Evolutionary conservation across 2,888 invertebrate species (phyloP), one percentile per base, ranked within the genome.

Genomic region (Xylota segnis): DNA sequence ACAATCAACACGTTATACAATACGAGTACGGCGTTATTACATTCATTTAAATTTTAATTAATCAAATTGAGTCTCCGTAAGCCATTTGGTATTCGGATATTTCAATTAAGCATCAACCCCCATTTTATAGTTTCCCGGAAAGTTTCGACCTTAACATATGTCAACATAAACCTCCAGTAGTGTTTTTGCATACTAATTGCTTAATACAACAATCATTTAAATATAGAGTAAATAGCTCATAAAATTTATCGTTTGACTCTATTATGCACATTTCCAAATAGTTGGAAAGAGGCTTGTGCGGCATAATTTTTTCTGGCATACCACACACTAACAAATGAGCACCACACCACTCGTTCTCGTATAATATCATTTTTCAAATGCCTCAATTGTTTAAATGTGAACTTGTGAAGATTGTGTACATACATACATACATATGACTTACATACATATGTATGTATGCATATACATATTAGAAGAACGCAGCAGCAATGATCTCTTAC

Each of bases 21-120:
- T 45, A 10, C 14, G 29, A 29, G 29, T 70, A 68, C 10, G 43
- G 34, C 66, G 59, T 78, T 78, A 58, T 79, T 70, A 61, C 65
- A 70, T 82, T 84, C 76, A 76, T 76, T 81, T 79, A 70, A 81
- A 59, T 76, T 71, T 84, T 81, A 84, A 81, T 81, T 81, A 75
- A 84, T 76, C 70, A 81, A 84, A 81, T 81, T 81, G 75, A 71
- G 66, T 71, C 54, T 63, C 78, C 78, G 78, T 83, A 75, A 79
- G 83, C 65, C 63, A 70, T 58, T 84, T 52, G 83, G 79, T 81
- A 65, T 84, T 81, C 75, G 84, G 76, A 84, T 71, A 81, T 84
- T 84, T 75, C 79, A 76, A 75, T 84, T 84, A 81, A 66, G 65
- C 63, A 54, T 61, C 76, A 86, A 81, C 86, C 54, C 72, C 59